Base-by-base conservation (phyloP, 2,888 invertebrate genomes). In the Nezara viridula region DNA sequence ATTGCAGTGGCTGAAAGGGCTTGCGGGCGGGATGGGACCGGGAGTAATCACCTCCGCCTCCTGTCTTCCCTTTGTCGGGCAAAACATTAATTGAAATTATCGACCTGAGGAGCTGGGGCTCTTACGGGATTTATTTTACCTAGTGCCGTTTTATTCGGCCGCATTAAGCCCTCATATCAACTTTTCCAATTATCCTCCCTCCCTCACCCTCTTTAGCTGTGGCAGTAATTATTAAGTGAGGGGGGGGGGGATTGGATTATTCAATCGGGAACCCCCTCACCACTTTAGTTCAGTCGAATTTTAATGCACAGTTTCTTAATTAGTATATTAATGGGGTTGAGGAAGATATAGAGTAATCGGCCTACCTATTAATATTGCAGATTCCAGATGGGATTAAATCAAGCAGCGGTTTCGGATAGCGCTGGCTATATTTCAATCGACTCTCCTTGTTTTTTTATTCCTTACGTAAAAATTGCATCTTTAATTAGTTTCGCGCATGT, bases 21-120 rank as follows among this genome's bases (percentile, higher is more conserved):
- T 60, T 24, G 77, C 10, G 89, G 32, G 27, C 32, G 12, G 27
- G 73, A 44, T 5, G 37, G 14, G 86, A 27, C 6, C 32, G 2
- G 50, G 37, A 44, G 85, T 47, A 88, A 52, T 88, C 77, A 88
- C 87, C 60, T 21, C 87, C 77, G n/a, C 85, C 86, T 85, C 89
- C 89, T 89, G 85, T 85, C 89, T 60, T 55, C 89, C 85, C 85
- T 85, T 89, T 85, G 89, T 85, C 85, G 81, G 37, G 55, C 89
- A 50, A 89, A 89, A 89, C 89, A 89, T 89, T 89, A 89, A 89
- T 89, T 89, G 89, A 85, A 89, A 85, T 89, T 89, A 89, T 89
- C 89, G 89, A 89, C 87, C 87, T 60, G 44, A 87, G 66, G 27
- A 27, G 52, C 86, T 60, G 27, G 52, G 9, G 14, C 87, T 19